Base-by-base conservation (phyloP, 92 coral and sea anemone species). In the Heteractis magnifica region DNA sequence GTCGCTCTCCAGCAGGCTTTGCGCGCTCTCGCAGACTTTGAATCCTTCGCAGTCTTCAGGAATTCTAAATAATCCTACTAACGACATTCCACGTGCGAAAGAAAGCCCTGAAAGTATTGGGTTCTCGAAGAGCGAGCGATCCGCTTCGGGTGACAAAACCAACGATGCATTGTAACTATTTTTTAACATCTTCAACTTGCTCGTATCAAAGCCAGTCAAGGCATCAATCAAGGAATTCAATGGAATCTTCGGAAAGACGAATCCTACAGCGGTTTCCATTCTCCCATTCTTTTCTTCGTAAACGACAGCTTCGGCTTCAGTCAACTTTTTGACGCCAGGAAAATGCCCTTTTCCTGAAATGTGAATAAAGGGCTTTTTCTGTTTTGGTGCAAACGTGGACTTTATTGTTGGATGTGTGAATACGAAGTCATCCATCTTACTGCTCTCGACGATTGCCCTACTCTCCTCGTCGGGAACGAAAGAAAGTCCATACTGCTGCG, bases 251-350 rank as follows among this genome's bases (percentile, higher is more conserved):
- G 98, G 90, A 75, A 97, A 96, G 15, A 93, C 83, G 55, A 94
- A 97, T 1, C 97, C 97, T 14, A 97, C 93, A 0, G 99, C 92
- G 19, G 93, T 89, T 79, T 94, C 87, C 74, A 94, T 76, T 87
- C 88, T 80, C 1, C 97, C 91, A 19, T 81, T 80, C 0, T 70
- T 65, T 76, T 94, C 97, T 72, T 92, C 98, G 52, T 94, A 97
- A 15, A 97, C 95, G 13, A 97, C 95, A 6, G 92, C 98, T 77
- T 97, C 99, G 18, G 98, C 98, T 41, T 97, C 93, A 49, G 94
- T 97, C 15, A 94, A 82, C 53, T 92, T 90, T 75, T 92, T 95
- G 1, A 94, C 95, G 58, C 92, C 95, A 2, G 95, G 98, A 49
- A 94, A 94, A 26, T 89, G 91, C 8, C 98, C 98, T 44, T 83